phyloP scores from a whole-genome alignment of 2,797 vertebrate genomes.

The Pangasius larnaudii region DNA sequence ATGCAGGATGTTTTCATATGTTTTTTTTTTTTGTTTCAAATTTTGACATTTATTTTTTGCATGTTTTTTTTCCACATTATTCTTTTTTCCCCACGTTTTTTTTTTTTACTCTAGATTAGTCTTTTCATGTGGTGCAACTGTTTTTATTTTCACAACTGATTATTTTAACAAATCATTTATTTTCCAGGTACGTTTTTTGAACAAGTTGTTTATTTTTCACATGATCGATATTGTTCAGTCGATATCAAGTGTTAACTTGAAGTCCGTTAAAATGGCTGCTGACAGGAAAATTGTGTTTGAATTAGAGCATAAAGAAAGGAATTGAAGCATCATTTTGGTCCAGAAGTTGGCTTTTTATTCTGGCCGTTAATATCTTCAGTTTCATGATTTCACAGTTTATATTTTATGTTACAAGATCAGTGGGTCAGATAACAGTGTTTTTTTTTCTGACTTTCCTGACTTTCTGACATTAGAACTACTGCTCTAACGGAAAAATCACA shows the following conservation, averaged over 20 bases:
- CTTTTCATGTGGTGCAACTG: too few species aligned
- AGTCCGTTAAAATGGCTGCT: not conserved
- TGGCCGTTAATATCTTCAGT: not conserved
- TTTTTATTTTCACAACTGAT: not conserved
- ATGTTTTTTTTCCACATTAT: too few species aligned
- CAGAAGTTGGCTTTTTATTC: not conserved
- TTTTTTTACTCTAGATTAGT: too few species aligned
- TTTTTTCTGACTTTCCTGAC: too few species aligned
- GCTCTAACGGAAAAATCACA: too few species aligned
- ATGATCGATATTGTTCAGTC: too few species aligned
- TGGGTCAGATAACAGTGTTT: not conserved
- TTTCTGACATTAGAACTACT: too few species aligned
- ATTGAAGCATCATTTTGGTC: not conserved
- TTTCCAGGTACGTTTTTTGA: not conserved
- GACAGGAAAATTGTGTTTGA: not conserved
- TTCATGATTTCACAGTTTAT: not conserved
- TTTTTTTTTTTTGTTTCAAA: too few species aligned
- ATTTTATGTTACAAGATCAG: not conserved
- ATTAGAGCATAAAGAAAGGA: not conserved
- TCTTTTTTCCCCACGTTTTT: too few species aligned
- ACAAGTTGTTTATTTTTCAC: too few species aligned
- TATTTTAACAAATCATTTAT: not conserved
- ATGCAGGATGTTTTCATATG: not conserved
- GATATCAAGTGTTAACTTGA: too few species aligned
- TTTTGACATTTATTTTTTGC: too few species aligned